Percentiles rank a stretch among this genome's conserved stretches.
These are phyloP conservation scores for Thamnaconus septentrionalis DNA, from an alignment of 2,113 vertebrate genomes.

Conservation along the genomic window DNA sequence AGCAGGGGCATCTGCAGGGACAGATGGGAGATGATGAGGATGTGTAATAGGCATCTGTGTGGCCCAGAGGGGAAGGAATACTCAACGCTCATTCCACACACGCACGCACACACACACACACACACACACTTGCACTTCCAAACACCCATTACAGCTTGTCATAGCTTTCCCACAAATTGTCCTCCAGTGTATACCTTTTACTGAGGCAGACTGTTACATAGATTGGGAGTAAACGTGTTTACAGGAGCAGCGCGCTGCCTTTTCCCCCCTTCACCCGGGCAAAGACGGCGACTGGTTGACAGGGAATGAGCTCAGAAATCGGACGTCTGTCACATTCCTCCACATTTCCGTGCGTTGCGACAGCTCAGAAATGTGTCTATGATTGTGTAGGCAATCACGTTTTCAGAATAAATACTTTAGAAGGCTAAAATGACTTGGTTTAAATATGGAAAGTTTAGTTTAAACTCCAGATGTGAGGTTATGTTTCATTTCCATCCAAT, in stretches of 20 bases:
- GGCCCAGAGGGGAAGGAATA: slow-evolving; percentile 63
- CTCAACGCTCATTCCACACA: slow-evolving; percentile 43
- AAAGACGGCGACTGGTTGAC: slow-evolving; percentile 31
- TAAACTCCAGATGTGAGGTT: too few species aligned
- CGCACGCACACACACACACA: slow-evolving; percentile 20
- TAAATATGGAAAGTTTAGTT: too few species aligned
- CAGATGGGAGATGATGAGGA: slow-evolving; percentile 76
- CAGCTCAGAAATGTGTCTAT: too few species aligned
- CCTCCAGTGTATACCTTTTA: slow-evolving; percentile 68
- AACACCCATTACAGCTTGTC: slow-evolving; percentile 63
- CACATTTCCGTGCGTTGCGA: too few species aligned
- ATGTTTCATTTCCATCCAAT: too few species aligned
- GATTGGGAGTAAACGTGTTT: slow-evolving; percentile 70
- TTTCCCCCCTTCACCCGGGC: slow-evolving; percentile 34
- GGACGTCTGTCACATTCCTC: too few species aligned
- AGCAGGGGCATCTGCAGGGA: slow-evolving; percentile 73
- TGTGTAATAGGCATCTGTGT: slow-evolving; percentile 71
- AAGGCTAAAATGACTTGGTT: too few species aligned
- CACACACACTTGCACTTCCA: slow-evolving; percentile 19
- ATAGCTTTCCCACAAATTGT: slow-evolving; percentile 66
- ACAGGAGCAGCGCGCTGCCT: slow-evolving; percentile 47
- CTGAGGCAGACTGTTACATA: slow-evolving; percentile 62
- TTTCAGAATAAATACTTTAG: not conserved
- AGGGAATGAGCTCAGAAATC: slow-evolving; percentile 16
- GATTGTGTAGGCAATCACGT: slow-evolving; percentile 10